A percentile compares a stretch with the other conserved stretches of the same genome.
phyloP scores from a whole-genome alignment of 1,140 invertebrate genomes.

The Temnothorax longispinosus region DNA sequence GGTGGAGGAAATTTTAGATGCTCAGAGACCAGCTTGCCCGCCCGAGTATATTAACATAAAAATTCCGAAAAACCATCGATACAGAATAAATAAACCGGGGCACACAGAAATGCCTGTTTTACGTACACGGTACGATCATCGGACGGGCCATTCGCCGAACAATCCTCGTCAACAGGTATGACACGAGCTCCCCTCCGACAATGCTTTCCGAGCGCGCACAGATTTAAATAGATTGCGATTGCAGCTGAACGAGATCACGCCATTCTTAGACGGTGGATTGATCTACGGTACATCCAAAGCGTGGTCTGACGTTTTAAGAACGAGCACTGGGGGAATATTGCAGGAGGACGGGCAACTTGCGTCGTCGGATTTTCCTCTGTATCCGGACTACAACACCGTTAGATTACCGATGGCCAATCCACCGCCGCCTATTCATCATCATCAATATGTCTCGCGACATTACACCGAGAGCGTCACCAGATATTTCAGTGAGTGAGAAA shows the following conservation, averaged over 20 bases:
- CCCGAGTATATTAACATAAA: constrained; percentile 88
- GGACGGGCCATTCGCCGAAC: constrained; percentile 85
- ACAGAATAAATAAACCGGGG: constrained; percentile 62
- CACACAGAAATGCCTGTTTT: constrained; percentile 85
- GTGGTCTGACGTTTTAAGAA: constrained; percentile 87
- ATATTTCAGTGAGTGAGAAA: constrained; percentile 87
- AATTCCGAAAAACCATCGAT: constrained; percentile 84
- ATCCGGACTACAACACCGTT: constrained; percentile 86
- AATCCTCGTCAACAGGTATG: constrained; percentile 87
- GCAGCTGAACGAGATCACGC: constrained; percentile 88
- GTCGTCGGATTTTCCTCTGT: constrained; percentile 80
- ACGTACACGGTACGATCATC: constrained; percentile 85
- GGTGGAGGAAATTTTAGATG: constrained; percentile 89
- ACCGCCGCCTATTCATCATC: constrained; percentile 86
- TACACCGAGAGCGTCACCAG: constrained; percentile 83
- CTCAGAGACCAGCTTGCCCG: constrained; percentile 87
- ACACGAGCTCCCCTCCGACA: background rate
- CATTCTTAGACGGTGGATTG: constrained; percentile 88
- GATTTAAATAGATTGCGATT: background rate
- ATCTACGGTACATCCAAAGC: constrained; percentile 88
- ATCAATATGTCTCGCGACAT: constrained; percentile 79
- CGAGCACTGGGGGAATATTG: constrained; percentile 84
- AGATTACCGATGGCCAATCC: constrained; percentile 87
- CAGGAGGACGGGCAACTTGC: constrained; percentile 83
- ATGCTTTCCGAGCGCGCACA: too few species aligned